Evolutionary conservation across 1,140 invertebrate genomes (phyloP), one percentile per base, ranked within the genome.

Genomic region (Parapsyche elsis): DNA sequence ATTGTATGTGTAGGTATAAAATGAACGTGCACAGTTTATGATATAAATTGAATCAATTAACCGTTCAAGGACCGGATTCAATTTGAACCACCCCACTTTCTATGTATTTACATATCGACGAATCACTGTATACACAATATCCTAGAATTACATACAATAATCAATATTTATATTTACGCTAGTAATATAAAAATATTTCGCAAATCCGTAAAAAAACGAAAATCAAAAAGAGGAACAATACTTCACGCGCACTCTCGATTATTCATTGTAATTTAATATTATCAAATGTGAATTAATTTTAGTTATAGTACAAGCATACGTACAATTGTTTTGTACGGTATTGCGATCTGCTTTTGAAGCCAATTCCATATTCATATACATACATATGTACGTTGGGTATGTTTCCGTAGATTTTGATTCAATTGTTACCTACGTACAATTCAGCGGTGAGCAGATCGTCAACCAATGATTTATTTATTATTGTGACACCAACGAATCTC

Each of bases 1-100:
- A 19, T 26, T 26, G 24, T 7, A 38, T 38, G 7, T 38, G n/a
- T n/a, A n/a, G n/a, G n/a, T n/a, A n/a, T n/a, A n/a, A n/a, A n/a
- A 38, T 7, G 30, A 14, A 23, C 2, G 64, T 26, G 12, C 21
- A 14, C 21, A 67, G 5, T 67, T 67, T 30, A 67, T 23, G 49
- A 16, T 53, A 53, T 12, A 67, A 67, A 67, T 67, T 26, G 64
- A 67, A 14, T 67, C 64, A 26, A 67, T 67, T 67, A 67, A 26
- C 24, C 19, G 9, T 14, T 67, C 64, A 67, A 24, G 23, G 24
- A 24, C 1, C 64, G 64, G 14, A 16, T 53, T 53, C 49, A 2
- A 53, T 53, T 53, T 14, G 10, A 53, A 53, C 16, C 16, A 53
- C 16, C 49, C 10, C 16, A 53, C 12, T 46, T 46, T 46, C 12